Evolutionary conservation across 1,140 invertebrate species (phyloP).

Genomic region (Teleogryllus occipitalis): DNA sequence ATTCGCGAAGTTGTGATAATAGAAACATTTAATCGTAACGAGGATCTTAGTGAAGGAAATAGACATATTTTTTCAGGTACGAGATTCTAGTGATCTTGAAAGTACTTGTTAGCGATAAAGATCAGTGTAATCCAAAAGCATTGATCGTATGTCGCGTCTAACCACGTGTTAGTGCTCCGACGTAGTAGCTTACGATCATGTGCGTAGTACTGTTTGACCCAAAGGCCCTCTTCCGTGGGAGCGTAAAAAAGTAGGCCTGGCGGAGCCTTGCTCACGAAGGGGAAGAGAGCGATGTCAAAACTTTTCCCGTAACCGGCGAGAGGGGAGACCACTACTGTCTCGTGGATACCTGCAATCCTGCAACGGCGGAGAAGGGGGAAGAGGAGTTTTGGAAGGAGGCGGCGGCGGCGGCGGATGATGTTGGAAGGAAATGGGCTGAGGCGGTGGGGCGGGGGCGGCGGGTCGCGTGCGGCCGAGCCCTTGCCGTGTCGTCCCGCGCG

Average conservation of each 20-base stretch:
- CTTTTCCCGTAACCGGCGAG: neutral
- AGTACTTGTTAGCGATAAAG: too few species aligned
- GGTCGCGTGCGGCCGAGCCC: constrained; percentile 15
- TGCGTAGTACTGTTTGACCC: neutral
- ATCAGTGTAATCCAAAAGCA: too few species aligned
- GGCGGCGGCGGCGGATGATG: neutral
- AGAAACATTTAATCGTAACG: too few species aligned
- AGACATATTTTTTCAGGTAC: too few species aligned
- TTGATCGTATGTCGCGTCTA: too few species aligned
- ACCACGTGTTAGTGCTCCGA: too few species aligned
- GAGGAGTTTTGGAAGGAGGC: neutral
- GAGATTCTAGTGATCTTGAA: too few species aligned
- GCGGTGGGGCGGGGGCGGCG: neutral
- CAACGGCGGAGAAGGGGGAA: neutral
- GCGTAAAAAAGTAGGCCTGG: neutral
- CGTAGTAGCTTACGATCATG: too few species aligned
- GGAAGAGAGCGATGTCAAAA: neutral
- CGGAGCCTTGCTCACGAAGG: neutral
- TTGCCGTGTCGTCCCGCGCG: constrained; percentile 30
- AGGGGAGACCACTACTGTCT: neutral
- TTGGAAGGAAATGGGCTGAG: neutral
- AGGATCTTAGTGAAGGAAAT: too few species aligned
- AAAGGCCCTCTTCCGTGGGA: neutral
- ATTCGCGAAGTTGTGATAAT: too few species aligned
- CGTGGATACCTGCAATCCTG: neutral